These are phyloP conservation scores for Sminthurides bifidus DNA, from an alignment of 1,140 invertebrate genomes.

Conservation along the genomic window DNA sequence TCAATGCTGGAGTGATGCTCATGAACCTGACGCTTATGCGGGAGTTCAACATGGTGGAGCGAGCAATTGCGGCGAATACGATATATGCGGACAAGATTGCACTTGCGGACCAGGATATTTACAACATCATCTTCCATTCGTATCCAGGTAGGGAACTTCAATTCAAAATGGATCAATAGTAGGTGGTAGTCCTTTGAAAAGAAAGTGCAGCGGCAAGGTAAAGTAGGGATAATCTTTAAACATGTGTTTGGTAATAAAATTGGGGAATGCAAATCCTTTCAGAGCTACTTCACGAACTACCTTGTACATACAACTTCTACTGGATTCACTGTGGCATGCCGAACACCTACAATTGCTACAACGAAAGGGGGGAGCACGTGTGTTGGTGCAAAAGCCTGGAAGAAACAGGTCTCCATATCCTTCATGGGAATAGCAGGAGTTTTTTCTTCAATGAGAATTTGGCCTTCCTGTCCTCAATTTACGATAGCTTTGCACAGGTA, in stretches of 20 bases:
- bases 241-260: no score
- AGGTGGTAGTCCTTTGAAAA: no score
- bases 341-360: no score
- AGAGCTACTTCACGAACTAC: slow-evolving; percentile 53
- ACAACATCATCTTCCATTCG: slow-evolving; percentile 89
- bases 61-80: slow-evolving; percentile 69
- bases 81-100: slow-evolving; percentile 77
- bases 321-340: slow-evolving; percentile 69
- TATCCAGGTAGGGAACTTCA: no score
- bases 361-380: no score
- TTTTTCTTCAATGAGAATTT: slow-evolving; percentile 43
- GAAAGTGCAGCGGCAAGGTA: no score
- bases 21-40: slow-evolving; percentile 92
- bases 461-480: neutral
- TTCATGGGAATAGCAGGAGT: slow-evolving; percentile 78
- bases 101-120: slow-evolving; percentile 94
- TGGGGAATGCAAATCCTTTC: no score
- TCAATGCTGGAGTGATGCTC: slow-evolving; percentile 93
- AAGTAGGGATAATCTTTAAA: no score
- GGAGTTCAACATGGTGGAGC: slow-evolving; percentile 67
- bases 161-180: no score
- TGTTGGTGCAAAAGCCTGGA: slow-evolving; percentile 64
- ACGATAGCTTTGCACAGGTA: no score
- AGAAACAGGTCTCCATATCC: slow-evolving; percentile 57
- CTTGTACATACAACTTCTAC: slow-evolving; percentile 67